Percentiles rank a stretch among this genome's conserved stretches.
phyloP scores from a whole-genome alignment of 2,113 vertebrate species.

The Leptosomus discolor region DNA sequence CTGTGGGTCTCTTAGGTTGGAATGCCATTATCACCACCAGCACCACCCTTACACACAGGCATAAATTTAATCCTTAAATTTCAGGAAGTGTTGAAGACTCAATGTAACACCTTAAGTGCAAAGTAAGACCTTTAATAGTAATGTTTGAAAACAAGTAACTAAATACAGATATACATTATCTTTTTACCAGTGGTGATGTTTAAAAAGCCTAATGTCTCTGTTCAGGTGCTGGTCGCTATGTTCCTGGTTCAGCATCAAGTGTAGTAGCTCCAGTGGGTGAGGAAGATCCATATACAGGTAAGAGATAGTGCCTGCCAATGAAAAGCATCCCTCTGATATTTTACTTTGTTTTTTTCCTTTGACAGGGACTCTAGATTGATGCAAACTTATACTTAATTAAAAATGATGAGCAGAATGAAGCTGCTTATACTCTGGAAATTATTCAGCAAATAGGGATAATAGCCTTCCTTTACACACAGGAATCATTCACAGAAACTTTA shows the following conservation, averaged over 20 bases:
- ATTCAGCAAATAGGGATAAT: background rate
- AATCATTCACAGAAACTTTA: background rate
- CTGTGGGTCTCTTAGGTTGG: background rate
- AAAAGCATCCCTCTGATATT: background rate
- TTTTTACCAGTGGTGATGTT: background rate
- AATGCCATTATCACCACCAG: background rate
- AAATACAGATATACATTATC: background rate
- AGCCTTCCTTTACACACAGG: background rate
- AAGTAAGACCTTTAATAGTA: background rate
- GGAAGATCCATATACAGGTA: slow-evolving; percentile 89
- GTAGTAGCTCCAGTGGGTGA: slow-evolving; percentile 49
- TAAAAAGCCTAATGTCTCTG: background rate
- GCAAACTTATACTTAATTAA: background rate
- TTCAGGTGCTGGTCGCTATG: slow-evolving; percentile 89
- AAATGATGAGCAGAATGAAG: background rate
- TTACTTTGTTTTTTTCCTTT: background rate
- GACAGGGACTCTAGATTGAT: background rate
- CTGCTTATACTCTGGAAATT: background rate
- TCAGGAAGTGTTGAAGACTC: background rate
- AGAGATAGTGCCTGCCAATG: background rate
- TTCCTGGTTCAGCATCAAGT: slow-evolving; percentile 79
- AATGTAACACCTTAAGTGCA: background rate
- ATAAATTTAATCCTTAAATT: background rate
- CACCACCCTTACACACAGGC: background rate
- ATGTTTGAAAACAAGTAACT: background rate